Percentiles rank a stretch among this genome's conserved stretches.
Conservation (phyloP, 2,888 invertebrate genomes). For the Antheraea yamamai region DNA sequence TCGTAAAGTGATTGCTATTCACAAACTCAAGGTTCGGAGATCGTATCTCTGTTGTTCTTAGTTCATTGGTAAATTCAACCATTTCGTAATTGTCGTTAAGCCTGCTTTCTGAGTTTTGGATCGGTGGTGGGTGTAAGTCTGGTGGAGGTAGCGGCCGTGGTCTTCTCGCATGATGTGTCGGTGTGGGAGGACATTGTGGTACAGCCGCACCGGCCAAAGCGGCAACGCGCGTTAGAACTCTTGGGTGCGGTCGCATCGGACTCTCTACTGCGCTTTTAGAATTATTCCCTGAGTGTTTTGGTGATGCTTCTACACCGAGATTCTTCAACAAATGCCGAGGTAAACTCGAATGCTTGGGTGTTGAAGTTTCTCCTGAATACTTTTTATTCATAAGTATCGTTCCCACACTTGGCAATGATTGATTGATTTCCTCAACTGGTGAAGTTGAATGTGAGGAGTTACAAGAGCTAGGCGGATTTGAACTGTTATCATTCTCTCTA, state of each 20-base stretch:
- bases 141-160: conserved; percentile 83
- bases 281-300: conserved; percentile 63
- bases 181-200: conserved; percentile 92
- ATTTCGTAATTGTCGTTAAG: conserved; percentile 71
- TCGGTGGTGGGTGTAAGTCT: conserved; percentile 78
- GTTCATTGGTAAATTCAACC: conserved; percentile 75
- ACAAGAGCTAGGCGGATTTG: conserved; percentile 69
- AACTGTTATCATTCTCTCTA: conserved; percentile 57
- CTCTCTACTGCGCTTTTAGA: conserved; percentile 56
- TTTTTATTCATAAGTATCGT: conserved; percentile 72
- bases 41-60: conserved; percentile 77
- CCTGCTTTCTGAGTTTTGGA: conserved; percentile 63
- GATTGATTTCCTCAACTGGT: conserved; percentile 63
- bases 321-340: conserved; percentile 72
- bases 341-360: conserved; percentile 74
- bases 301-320: conserved; percentile 68
- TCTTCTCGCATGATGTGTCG: conserved; percentile 91
- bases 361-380: conserved; percentile 69
- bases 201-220: conserved; percentile 79
- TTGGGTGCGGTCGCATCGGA: conserved; percentile 83
- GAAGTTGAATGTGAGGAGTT: conserved; percentile 73
- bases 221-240: conserved; percentile 83
- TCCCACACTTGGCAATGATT: conserved; percentile 63
- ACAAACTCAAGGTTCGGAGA: conserved; percentile 81
- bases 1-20: conserved; percentile 81